Percentiles rank a stretch among this genome's conserved stretches.
Conservation (phyloP, 2,797 vertebrate genomes). For the Etheostoma perlongum region DNA sequence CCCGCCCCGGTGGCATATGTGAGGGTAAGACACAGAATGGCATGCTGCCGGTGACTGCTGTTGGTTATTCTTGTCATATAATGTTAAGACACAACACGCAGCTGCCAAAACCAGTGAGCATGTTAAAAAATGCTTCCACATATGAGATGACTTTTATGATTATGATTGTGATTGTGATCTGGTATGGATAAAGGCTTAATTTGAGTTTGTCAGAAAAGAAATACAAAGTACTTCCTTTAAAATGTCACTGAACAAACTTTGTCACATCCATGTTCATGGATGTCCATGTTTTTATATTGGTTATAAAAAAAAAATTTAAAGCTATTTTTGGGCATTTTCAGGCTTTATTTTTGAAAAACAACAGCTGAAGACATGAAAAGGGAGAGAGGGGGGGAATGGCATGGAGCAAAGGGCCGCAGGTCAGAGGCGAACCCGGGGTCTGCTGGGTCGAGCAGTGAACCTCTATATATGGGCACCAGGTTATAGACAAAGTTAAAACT, state of each 20-base stretch:
- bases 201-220: neutral
- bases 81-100: neutral
- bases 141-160: neutral
- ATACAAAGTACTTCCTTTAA: neutral
- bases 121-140: neutral
- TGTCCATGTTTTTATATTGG: neutral
- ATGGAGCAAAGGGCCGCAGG: too few species aligned
- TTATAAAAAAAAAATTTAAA: too few species aligned
- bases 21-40: slow-evolving; percentile 78
- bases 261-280: neutral
- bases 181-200: neutral
- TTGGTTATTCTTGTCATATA: neutral
- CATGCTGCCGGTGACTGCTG: neutral
- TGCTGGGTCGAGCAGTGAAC: too few species aligned
- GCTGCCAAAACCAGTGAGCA: neutral
- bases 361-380: too few species aligned
- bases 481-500: neutral
- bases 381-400: too few species aligned
- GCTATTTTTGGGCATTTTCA: too few species aligned
- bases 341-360: too few species aligned
- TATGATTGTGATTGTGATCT: neutral
- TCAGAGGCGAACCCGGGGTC: too few species aligned
- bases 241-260: neutral
- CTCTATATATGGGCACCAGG: too few species aligned
- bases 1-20: slow-evolving; percentile 83